Evolutionary conservation across 2,888 invertebrate species (phyloP), one percentile per base, ranked within the genome.

Genomic region (Gryllus longicercus): DNA sequence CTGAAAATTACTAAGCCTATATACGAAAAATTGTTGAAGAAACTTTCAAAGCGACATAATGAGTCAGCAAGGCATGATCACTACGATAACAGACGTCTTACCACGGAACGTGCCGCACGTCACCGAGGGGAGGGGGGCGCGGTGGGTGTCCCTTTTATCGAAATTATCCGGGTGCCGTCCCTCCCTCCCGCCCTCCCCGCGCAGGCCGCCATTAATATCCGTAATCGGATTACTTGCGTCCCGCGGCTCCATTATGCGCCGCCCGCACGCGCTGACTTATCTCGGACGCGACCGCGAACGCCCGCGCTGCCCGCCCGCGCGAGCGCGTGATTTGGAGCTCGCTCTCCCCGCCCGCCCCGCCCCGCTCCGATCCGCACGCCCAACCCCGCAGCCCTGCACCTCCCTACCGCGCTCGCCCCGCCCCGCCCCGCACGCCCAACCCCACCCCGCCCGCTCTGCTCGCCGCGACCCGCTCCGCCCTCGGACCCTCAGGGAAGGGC

Each of bases 221-320:
- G 63, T 63, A 63, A 63, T 63, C 63, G 63, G 63, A 63, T 63
- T 63, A 63, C 63, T 63, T 63, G 16, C n/a, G 63, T 63, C 63
- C 63, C 63, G 16, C 63, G n/a, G 14, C 14, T 63, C 63, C 63
- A 63, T 63, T 63, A 63, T n/a, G n/a, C 63, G 63, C n/a, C 63
- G n/a, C 63, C 63, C 63, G n/a, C 63, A 14, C 63, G n/a, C 63
- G 63, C n/a, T n/a, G 63, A 63, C 63, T 63, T 63, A 63, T 63
- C 63, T 63, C 63, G n/a, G 63, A 63, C 63, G n/a, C 63, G n/a
- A 16, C 14, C n/a, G 14, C 63, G n/a, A 63, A 63, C n/a, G 14
- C 63, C 63, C 63, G 63, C n/a, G 38, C 38, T 8, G 38, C 3
- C 38, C 38, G 38, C 38, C 5, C 38, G 5, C 38, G 8, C 38